Base-by-base conservation (phyloP, 1,140 invertebrate species). In the Diploscapter pachys region DNA sequence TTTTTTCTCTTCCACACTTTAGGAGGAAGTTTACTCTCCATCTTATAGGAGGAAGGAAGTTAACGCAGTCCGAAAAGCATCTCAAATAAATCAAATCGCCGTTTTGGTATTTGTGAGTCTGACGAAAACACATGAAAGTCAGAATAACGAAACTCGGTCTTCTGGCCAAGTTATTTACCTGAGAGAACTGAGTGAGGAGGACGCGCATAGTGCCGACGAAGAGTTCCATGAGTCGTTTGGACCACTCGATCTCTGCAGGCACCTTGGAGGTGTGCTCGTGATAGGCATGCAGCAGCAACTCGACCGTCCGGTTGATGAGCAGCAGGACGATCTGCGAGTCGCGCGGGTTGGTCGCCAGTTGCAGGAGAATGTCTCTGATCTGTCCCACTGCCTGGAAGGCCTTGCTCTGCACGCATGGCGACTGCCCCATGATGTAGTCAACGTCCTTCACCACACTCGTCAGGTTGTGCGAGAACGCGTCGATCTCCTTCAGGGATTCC, bases 261-360 rank as follows among this genome's bases (percentile, higher is more conserved):
- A 57, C 71, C 53, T n/a, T 64, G 50, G 11, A 53, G 51, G 51
- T 55, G 31, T 68, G 66, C 51, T 68, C 31, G n/a, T 78, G 55
- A 55, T 72, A 78, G 2, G 77, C 77, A 62, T 78, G 74, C n/a
- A 78, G 67, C 6, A 78, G 73, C 6, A 77, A 75, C 54, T 79
- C 78, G 5, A 72, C 77, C n/a, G 68, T 64, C 52, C 71, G 50
- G 4, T 70, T 13, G 53, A 79, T 54, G 51, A 79, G 61, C 5
- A 9, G 49, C 49, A 55, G 9, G 48, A 75, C 6, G 55, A 53
- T 54, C 8, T 54, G 57, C 11, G 64, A 31, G 54, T 80, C 79
- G 3, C 75, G 52, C 0, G 79, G 70, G 56, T 70, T 74, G n/a
- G 63, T 63, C 13, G 70, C 62, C 3, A 63, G 49, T 55, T 79